Conservation (phyloP, 2,888 invertebrate genomes). For the Chrysina gloriosa region DNA sequence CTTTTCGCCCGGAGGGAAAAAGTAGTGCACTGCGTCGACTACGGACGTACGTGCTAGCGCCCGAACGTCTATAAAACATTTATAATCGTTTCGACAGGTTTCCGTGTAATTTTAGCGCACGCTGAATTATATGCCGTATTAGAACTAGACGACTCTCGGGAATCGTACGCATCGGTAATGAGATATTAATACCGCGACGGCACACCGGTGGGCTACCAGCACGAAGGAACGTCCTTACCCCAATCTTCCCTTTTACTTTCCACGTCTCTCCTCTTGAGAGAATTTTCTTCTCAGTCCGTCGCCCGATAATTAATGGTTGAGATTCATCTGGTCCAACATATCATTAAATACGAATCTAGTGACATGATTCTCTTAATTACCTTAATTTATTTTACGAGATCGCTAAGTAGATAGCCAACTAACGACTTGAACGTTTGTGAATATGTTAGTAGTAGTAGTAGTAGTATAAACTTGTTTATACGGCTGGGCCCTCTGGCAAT, state of each 20-base stretch:
- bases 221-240: too few relatives aligned
- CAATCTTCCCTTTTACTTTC: not conserved
- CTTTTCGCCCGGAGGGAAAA: conserved; percentile 8
- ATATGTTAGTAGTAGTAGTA: conserved; percentile 56
- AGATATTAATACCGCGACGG: conserved; percentile 34
- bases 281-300: conserved; percentile 11
- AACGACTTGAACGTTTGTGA: conserved; percentile 61
- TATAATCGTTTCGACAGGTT: conserved; percentile 24
- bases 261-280: conserved; percentile 12
- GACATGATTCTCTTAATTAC: conserved; percentile 67
- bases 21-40: conserved; percentile 6
- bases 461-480: conserved; percentile 60
- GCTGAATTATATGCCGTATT: conserved; percentile 40
- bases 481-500: conserved; percentile 52
- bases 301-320: conserved; percentile 57
- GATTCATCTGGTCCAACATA: conserved; percentile 62
- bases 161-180: conserved; percentile 32
- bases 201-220: not conserved
- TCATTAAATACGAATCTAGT: conserved; percentile 64
- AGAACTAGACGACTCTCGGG: conserved; percentile 36
- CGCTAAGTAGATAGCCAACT: conserved; percentile 59
- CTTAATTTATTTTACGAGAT: conserved; percentile 65
- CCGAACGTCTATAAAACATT: conserved; percentile 21
- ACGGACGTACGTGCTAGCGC: conserved; percentile 8
- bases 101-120: conserved; percentile 27